phyloP scores from a whole-genome alignment of 2,113 vertebrate species.

The Bubo blakistoni region DNA sequence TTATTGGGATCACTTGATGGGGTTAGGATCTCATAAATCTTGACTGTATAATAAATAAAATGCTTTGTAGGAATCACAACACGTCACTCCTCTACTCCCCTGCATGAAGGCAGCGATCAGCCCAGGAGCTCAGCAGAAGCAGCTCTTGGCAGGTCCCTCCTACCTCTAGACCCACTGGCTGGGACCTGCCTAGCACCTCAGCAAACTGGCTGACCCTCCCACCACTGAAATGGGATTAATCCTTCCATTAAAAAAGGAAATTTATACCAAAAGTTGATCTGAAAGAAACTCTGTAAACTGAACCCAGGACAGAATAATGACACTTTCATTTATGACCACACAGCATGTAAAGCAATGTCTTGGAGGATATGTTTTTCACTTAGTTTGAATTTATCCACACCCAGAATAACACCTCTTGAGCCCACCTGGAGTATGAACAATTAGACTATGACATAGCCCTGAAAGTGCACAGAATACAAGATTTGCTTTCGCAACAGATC shows the following conservation, averaged over 20 bases:
- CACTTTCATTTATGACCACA: background rate
- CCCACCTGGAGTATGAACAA: background rate
- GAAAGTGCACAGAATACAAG: background rate
- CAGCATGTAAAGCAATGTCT: background rate
- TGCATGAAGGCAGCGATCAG: background rate
- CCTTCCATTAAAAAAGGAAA: background rate
- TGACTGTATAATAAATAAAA: background rate
- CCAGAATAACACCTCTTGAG: background rate
- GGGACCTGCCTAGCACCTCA: background rate
- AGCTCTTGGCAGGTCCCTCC: background rate
- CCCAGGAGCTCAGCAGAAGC: background rate
- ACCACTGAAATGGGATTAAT: background rate
- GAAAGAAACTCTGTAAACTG: background rate
- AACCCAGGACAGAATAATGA: background rate
- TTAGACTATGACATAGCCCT: background rate
- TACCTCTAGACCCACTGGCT: background rate
- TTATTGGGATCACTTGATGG: background rate
- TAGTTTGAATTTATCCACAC: background rate
- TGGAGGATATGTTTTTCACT: background rate
- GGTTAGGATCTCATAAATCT: background rate
- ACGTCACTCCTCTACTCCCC: background rate
- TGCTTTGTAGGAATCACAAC: background rate
- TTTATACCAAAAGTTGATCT: background rate
- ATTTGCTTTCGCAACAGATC: background rate
- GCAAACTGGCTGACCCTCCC: background rate